These are phyloP conservation scores for Sylvilagus bachmani DNA, from an alignment of 2,113 vertebrate species.

Conservation along the genomic window DNA sequence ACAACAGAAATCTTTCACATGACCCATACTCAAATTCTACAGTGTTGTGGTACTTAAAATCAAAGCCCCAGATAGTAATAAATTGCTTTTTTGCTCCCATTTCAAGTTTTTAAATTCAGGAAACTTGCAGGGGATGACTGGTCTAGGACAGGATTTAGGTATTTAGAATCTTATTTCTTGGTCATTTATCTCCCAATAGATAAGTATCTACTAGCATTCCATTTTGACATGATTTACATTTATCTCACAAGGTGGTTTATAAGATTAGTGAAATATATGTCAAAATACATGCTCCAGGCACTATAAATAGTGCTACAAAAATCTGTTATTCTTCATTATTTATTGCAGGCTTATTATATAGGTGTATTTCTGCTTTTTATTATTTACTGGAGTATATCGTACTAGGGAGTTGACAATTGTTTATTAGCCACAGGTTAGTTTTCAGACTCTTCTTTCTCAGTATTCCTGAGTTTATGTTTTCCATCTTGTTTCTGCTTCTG, in stretches of 20 bases:
- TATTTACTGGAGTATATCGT: slow-evolving; percentile 67
- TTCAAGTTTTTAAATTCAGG: background rate
- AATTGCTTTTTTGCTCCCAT: background rate
- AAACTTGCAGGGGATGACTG: background rate
- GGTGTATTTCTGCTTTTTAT: slow-evolving; percentile 63
- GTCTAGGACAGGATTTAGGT: slow-evolving; percentile 43
- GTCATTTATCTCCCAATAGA: slow-evolving; percentile 62
- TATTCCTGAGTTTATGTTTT: background rate
- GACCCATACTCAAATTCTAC: background rate
- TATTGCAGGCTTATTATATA: slow-evolving; percentile 65
- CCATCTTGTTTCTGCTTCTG: slow-evolving; percentile 35
- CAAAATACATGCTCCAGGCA: slow-evolving; percentile 66
- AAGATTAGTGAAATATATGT: slow-evolving; percentile 76
- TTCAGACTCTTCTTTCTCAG: slow-evolving; percentile 35
- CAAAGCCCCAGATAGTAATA: background rate
- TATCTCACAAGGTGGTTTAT: slow-evolving; percentile 68
- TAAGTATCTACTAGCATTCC: slow-evolving; percentile 64
- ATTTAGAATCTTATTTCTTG: slow-evolving; percentile 71
- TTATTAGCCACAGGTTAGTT: slow-evolving; percentile 68
- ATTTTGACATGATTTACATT: slow-evolving; percentile 72
- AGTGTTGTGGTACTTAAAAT: background rate
- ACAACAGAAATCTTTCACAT: background rate
- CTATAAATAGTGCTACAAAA: slow-evolving; percentile 75
- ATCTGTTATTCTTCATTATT: slow-evolving; percentile 74
- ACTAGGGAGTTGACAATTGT: slow-evolving; percentile 59